Evolutionary conservation across 2,888 invertebrate genomes (phyloP).

Genomic region (Anticlea derivata): DNA sequence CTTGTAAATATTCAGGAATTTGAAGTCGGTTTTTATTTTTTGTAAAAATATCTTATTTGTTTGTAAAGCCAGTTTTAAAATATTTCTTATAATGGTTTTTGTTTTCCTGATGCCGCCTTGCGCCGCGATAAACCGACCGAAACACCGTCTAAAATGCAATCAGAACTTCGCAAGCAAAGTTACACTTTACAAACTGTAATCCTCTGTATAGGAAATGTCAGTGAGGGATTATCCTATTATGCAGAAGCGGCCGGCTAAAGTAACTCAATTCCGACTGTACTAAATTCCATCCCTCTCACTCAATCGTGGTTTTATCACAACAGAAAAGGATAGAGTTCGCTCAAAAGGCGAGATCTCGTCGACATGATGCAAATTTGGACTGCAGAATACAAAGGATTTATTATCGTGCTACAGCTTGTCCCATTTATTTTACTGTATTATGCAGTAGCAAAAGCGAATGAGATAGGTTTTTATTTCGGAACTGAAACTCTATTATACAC

Average conservation of each 20-base stretch:
- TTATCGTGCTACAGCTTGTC: slow-evolving; percentile 34
- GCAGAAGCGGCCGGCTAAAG: slow-evolving; percentile 42
- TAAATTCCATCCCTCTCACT: slow-evolving; percentile 25
- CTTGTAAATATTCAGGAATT: no score
- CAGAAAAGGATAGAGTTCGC: slow-evolving; percentile 32
- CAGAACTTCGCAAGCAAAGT: slow-evolving; percentile 19
- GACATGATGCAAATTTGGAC: slow-evolving; percentile 46
- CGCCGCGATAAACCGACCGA: not conserved
- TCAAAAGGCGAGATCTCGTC: slow-evolving; percentile 31
- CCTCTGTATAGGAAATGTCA: slow-evolving; percentile 39
- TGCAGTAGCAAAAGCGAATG: slow-evolving; percentile 33
- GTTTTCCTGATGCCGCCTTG: not conserved
- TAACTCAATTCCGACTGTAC: slow-evolving; percentile 41
- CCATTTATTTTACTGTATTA: slow-evolving; percentile 43
- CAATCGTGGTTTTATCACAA: slow-evolving; percentile 17
- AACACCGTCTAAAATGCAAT: slow-evolving; percentile 15
- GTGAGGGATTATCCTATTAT: slow-evolving; percentile 51
- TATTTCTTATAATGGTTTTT: not conserved
- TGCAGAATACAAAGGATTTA: slow-evolving; percentile 42
- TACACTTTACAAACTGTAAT: slow-evolving; percentile 27
- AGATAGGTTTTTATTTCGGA: slow-evolving; percentile 36
- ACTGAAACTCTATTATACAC: slow-evolving; percentile 16
- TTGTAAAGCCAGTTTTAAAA: not conserved
- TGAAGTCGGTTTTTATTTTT: no score
- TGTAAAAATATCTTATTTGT: no score